phyloP scores from a whole-genome alignment of 2,113 vertebrate species.

The Hoplias malabaricus region DNA sequence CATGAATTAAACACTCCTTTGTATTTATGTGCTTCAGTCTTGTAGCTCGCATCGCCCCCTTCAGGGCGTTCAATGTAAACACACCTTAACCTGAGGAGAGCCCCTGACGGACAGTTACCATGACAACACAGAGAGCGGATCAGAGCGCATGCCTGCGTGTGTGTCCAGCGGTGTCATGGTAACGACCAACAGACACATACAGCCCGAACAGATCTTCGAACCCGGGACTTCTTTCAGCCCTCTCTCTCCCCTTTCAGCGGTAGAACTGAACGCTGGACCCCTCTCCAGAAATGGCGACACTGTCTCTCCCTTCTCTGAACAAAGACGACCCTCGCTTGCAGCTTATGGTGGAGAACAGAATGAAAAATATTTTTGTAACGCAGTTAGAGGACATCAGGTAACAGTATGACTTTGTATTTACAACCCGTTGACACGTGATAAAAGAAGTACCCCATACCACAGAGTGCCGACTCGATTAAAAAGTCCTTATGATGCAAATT shows the following conservation, averaged over 20 bases:
- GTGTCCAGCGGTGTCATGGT: constrained; percentile 53
- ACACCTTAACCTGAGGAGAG: constrained; percentile 29
- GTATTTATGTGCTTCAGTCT: no score
- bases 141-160: constrained; percentile 52
- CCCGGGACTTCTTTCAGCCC: no score
- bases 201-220: constrained; percentile 40
- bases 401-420: constrained; percentile 13
- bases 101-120: constrained; percentile 54
- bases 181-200: constrained; percentile 65
- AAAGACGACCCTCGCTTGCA: constrained; percentile 57
- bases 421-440: neutral
- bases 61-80: neutral
- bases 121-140: constrained; percentile 63
- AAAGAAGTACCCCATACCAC: neutral
- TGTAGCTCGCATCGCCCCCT: no score
- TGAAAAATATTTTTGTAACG: constrained; percentile 74
- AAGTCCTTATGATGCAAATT: no score
- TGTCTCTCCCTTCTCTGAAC: constrained; percentile 49
- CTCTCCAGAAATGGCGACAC: constrained; percentile 51
- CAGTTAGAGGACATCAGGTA: constrained; percentile 71
- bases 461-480: no score
- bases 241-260: neutral
- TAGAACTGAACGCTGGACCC: neutral
- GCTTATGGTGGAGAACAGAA: constrained; percentile 65
- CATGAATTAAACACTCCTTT: no score